Percentiles rank a stretch among this genome's conserved stretches.
These are phyloP conservation scores for Pentalonia nigronervosa DNA, from an alignment of 1,140 invertebrate species.

Conservation along the genomic window DNA sequence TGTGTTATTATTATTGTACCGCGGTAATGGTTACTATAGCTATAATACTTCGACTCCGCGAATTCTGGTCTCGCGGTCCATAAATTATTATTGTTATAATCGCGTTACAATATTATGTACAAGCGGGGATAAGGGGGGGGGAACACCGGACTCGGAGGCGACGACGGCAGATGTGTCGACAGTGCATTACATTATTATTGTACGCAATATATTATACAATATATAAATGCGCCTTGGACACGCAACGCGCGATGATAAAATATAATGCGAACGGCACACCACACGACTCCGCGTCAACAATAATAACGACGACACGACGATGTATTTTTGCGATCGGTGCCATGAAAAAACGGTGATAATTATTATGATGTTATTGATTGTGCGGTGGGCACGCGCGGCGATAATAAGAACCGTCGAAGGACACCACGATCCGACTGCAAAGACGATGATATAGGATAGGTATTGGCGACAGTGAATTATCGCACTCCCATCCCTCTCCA, in stretches of 20 bases:
- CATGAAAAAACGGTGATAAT: neutral
- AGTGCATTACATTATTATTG: neutral
- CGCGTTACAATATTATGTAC: neutral
- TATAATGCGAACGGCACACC: slow-evolving; percentile 19
- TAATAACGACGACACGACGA: slow-evolving; percentile 21
- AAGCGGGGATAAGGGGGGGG: too few species aligned
- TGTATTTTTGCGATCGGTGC: neutral
- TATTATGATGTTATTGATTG: neutral
- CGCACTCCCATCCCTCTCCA: neutral
- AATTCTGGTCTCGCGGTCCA: neutral
- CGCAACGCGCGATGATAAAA: slow-evolving; percentile 13
- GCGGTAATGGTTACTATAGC: neutral
- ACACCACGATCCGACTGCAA: neutral
- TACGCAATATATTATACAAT: neutral
- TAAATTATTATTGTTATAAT: slow-evolving; percentile 23
- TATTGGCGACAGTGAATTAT: neutral
- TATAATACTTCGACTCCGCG: neutral
- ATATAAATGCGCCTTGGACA: slow-evolving; percentile 8
- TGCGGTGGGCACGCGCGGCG: too few species aligned
- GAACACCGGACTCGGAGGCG: neutral
- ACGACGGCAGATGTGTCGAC: slow-evolving; percentile 1
- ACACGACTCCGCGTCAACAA: slow-evolving; percentile 32
- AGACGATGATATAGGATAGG: too few species aligned
- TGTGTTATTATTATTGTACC: neutral
- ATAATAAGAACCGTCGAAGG: neutral